Conservation (phyloP, 2,888 invertebrate genomes). For the Tachina lurida region DNA sequence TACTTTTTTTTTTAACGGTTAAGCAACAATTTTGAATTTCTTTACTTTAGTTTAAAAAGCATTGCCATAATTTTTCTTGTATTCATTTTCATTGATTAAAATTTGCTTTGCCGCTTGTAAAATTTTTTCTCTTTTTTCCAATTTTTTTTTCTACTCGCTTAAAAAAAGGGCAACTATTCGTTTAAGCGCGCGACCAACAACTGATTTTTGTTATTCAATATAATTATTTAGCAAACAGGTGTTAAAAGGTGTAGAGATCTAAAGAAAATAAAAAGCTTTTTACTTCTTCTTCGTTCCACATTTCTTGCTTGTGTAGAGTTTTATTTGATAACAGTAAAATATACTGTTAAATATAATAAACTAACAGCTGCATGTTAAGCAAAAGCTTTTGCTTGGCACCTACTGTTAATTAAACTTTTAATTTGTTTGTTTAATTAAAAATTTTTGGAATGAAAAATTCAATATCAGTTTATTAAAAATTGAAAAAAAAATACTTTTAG, state of each 20-base stretch:
- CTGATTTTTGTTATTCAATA: slow-evolving; percentile 43
- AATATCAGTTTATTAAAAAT: too few relatives aligned
- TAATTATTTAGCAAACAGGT: slow-evolving; percentile 53
- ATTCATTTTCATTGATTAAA: neutral
- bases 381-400: neutral
- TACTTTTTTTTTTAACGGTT: slow-evolving; percentile 46
- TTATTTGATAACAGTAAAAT: neutral
- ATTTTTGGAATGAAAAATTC: too few relatives aligned
- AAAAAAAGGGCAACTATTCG: slow-evolving; percentile 27
- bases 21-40: slow-evolving; percentile 52
- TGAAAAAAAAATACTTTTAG: neutral
- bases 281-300: neutral
- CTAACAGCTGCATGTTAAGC: slow-evolving; percentile 2
- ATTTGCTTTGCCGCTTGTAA: slow-evolving; percentile 47
- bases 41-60: slow-evolving; percentile 42
- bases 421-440: too few relatives aligned
- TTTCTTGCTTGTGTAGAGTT: neutral
- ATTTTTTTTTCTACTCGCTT: neutral
- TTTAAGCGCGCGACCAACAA: slow-evolving; percentile 66
- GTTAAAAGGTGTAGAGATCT: slow-evolving; percentile 27
- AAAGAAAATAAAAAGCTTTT: slow-evolving; percentile 34
- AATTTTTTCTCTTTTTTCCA: neutral
- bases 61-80: slow-evolving; percentile 55
- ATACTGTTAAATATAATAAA: neutral
- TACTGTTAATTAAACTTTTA: too few relatives aligned